Percentiles rank a stretch among this genome's conserved stretches.
Conservation (phyloP, 2,797 vertebrate genomes). For the Lutjanus argentimaculatus region DNA sequence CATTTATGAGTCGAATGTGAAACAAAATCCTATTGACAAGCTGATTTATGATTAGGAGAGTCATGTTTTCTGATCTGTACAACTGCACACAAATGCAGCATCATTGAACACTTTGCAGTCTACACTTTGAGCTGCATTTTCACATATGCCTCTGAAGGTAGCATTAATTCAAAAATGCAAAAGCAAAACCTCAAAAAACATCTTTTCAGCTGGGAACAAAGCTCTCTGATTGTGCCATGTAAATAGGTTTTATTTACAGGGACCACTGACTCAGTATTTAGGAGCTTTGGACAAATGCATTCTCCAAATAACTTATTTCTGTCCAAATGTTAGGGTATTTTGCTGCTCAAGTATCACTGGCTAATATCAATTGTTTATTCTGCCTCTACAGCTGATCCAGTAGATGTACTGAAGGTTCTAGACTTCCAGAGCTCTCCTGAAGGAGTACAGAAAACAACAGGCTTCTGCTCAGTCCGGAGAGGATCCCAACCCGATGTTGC, state of each 20-base stretch:
- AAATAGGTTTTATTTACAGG: background rate
- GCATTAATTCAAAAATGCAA: background rate
- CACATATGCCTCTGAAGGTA: background rate
- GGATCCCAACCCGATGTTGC: conserved; percentile 94
- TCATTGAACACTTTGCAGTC: background rate
- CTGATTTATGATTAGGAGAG: conserved; percentile 2
- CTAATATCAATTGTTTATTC: conserved; percentile 22
- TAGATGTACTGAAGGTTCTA: conserved; percentile 96
- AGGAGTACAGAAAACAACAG: conserved; percentile 93
- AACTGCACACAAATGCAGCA: background rate
- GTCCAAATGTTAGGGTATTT: conserved; percentile 2
- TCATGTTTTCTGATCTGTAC: background rate
- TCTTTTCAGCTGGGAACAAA: background rate
- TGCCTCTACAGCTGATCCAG: conserved; percentile 89
- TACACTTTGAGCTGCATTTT: background rate
- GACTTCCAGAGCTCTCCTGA: conserved; percentile 95
- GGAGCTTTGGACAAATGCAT: conserved; percentile 6
- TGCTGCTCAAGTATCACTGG: background rate
- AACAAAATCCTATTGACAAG: conserved; percentile 19
- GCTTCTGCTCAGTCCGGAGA: conserved; percentile 94
- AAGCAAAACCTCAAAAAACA: background rate
- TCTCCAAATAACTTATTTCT: background rate
- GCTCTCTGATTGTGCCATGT: background rate
- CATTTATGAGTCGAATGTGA: conserved; percentile 22
- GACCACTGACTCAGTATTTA: background rate